These are phyloP conservation scores for Porites lutea DNA, from an alignment of 64 coral and sea anemone genomes.

Conservation along the genomic window DNA sequence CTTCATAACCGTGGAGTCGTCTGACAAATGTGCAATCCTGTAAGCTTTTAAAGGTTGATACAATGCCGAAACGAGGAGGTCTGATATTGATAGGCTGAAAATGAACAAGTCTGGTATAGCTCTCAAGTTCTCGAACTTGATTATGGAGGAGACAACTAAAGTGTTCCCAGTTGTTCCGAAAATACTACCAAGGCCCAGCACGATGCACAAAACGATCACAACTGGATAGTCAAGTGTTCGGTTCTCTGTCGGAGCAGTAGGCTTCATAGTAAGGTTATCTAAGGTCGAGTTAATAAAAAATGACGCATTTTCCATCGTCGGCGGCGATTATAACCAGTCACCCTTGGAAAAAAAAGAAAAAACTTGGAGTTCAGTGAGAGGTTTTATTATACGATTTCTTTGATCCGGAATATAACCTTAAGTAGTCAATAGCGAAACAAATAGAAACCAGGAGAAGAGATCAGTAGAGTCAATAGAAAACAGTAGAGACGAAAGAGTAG, in stretches of 20 bases:
- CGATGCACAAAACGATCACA: conserved; percentile 14
- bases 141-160: conserved; percentile 9
- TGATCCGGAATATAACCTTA: too few relatives aligned
- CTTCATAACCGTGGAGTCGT: neutral
- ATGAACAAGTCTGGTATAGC: conserved; percentile 42
- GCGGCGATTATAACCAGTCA: neutral
- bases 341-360: neutral
- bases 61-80: conserved; percentile 1
- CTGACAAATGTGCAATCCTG: neutral
- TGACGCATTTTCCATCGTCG: neutral
- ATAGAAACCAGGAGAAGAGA: too few relatives aligned
- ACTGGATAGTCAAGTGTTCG: neutral
- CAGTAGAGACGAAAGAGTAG: too few relatives aligned
- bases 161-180: conserved; percentile 13
- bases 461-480: too few relatives aligned
- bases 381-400: too few relatives aligned
- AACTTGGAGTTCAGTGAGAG: neutral
- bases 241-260: neutral
- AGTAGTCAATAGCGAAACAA: too few relatives aligned
- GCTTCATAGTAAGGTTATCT: neutral
- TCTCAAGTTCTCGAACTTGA: conserved; percentile 38
- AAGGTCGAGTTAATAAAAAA: neutral
- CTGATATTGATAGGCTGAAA: conserved; percentile 36
- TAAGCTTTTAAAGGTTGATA: conserved; percentile 41
- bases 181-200: conserved; percentile 5